A percentile compares a stretch with the other conserved stretches of the same genome.
Evolutionary conservation across 2,888 invertebrate genomes (phyloP).

Genomic region (Dicranocentrus wangi): DNA sequence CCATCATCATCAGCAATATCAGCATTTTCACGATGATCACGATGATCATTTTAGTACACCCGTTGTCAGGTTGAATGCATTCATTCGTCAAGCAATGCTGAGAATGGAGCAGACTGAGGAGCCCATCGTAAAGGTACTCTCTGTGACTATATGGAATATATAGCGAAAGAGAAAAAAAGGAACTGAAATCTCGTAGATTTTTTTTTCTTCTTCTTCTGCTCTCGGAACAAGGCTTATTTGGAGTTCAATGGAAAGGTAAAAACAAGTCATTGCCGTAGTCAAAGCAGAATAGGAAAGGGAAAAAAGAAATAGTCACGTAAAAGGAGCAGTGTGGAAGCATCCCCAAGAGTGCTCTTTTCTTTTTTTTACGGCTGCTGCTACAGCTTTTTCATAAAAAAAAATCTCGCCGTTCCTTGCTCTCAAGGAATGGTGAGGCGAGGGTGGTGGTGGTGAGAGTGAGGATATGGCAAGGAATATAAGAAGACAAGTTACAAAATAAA

Average conservation of each 20-base stretch:
- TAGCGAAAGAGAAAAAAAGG: too few species aligned
- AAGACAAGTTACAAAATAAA: conserved; percentile 9
- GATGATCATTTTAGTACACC: conserved; percentile 25
- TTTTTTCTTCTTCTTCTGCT: conserved; percentile 14
- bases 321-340: conserved; percentile 51
- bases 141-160: too few species aligned
- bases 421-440: not conserved
- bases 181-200: not conserved
- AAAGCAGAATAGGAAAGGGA: conserved; percentile 4
- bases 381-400: conserved; percentile 46
- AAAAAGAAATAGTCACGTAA: conserved; percentile 56
- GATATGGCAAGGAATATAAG: not conserved
- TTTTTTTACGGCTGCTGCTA: conserved; percentile 46
- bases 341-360: conserved; percentile 60
- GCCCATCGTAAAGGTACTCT: not conserved
- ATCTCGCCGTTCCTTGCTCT: conserved; percentile 32
- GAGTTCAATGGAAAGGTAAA: conserved; percentile 62
- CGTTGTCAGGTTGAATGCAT: conserved; percentile 32
- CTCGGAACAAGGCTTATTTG: conserved; percentile 24
- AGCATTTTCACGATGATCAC: conserved; percentile 34
- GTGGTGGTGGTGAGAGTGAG: not conserved
- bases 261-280: conserved; percentile 54
- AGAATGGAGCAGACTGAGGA: conserved; percentile 13
- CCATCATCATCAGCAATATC: conserved; percentile 49
- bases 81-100: conserved; percentile 31